Conservation (phyloP, 2,113 vertebrate genomes). For the Zootoca vivipara region DNA sequence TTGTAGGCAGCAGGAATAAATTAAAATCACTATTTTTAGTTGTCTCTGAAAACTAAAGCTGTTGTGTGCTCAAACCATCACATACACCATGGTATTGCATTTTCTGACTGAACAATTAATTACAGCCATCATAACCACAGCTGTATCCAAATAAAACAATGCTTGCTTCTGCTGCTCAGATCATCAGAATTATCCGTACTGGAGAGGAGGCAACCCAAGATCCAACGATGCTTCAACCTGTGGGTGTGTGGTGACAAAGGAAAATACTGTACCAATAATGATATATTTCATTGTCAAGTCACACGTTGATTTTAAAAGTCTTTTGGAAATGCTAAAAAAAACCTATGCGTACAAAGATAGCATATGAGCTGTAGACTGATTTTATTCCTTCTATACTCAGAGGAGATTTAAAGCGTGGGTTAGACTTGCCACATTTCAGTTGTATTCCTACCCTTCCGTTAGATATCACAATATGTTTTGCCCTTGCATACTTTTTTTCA, state of each 20-base stretch:
- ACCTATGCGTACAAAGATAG: neutral
- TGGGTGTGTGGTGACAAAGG: neutral
- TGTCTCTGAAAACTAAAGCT: slow-evolving; percentile 74
- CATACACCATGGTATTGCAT: slow-evolving; percentile 72
- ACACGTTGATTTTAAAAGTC: slow-evolving; percentile 31
- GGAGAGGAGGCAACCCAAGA: slow-evolving; percentile 36
- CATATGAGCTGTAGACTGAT: slow-evolving; percentile 20
- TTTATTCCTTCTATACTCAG: neutral
- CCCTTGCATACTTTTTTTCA: slow-evolving; percentile 9
- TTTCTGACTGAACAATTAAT: slow-evolving; percentile 79
- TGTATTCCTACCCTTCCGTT: neutral
- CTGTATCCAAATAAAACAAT: slow-evolving; percentile 71
- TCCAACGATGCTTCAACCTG: neutral
- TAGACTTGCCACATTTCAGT: neutral
- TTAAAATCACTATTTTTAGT: slow-evolving; percentile 86
- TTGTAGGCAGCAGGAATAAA: slow-evolving; percentile 88
- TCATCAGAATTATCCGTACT: slow-evolving; percentile 48
- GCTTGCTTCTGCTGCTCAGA: slow-evolving; percentile 65
- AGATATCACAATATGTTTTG: slow-evolving; percentile 36
- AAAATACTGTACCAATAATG: slow-evolving; percentile 25
- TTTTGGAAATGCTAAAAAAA: slow-evolving; percentile 32
- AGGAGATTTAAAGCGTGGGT: neutral
- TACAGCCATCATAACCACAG: slow-evolving; percentile 72
- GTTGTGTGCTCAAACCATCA: slow-evolving; percentile 79
- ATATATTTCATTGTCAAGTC: slow-evolving; percentile 40